Conservation (phyloP, 2,113 vertebrate species). For the Trinectes maculatus region DNA sequence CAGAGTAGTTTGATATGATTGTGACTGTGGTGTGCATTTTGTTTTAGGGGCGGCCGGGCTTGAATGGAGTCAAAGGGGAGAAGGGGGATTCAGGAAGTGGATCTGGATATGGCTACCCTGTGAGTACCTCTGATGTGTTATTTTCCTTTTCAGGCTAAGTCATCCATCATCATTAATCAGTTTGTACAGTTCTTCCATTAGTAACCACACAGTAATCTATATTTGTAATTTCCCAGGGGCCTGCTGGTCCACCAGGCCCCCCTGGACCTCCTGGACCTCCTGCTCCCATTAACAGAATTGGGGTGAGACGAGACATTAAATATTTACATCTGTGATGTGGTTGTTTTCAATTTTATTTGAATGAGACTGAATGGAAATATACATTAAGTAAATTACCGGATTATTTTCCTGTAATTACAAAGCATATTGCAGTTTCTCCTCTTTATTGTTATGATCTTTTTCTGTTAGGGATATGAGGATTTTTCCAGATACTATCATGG, state of each 20-base stretch:
- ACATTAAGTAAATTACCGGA: background rate
- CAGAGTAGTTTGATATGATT: background rate
- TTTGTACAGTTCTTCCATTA: background rate
- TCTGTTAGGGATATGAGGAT: slow-evolving; percentile 56
- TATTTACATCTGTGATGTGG: background rate
- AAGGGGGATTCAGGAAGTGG: slow-evolving; percentile 85
- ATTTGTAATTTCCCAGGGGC: slow-evolving; percentile 73
- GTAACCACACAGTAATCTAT: background rate
- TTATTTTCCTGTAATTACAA: background rate
- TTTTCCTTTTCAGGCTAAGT: background rate
- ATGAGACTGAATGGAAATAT: background rate
- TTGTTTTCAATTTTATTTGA: background rate
- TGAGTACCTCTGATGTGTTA: slow-evolving; percentile 74
- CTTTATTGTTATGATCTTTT: background rate
- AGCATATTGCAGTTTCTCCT: background rate
- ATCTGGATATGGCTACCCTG: slow-evolving; percentile 70
- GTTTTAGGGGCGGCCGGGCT: slow-evolving; percentile 90
- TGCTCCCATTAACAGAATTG: slow-evolving; percentile 28
- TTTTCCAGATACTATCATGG: slow-evolving; percentile 50
- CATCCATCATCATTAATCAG: background rate
- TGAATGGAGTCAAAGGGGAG: slow-evolving; percentile 91
- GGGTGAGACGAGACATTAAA: slow-evolving; percentile 61
- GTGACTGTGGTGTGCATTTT: background rate
- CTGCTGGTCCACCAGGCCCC: slow-evolving; percentile 84
- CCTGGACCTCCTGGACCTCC: slow-evolving; percentile 68